These are phyloP conservation scores for Hippotragus niger DNA, from an alignment of 2,113 vertebrate genomes.

Conservation along the genomic window DNA sequence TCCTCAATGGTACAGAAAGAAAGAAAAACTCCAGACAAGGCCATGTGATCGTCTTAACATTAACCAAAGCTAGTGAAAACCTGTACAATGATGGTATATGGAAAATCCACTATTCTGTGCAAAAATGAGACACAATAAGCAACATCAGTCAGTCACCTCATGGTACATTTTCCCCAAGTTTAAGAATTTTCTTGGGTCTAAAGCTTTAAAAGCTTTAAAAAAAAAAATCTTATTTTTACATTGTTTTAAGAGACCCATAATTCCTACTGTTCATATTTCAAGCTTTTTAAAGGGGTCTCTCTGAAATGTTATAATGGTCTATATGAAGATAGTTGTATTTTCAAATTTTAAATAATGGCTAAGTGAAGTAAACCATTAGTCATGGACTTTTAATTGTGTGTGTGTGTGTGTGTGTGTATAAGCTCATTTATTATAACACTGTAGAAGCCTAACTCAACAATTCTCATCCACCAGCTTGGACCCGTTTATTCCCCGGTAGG, in stretches of 20 bases:
- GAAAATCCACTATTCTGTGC: background rate
- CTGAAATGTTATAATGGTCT: background rate
- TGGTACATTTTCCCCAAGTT: background rate
- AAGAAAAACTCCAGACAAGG: constrained; percentile 32
- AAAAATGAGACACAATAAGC: background rate
- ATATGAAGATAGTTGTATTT: background rate
- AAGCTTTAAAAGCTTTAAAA: background rate
- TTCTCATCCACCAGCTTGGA: constrained; percentile 88
- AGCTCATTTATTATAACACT: background rate
- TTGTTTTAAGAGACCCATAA: background rate
- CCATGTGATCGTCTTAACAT: background rate
- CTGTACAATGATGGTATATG: background rate
- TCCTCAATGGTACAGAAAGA: constrained; percentile 52
- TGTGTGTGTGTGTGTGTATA: background rate
- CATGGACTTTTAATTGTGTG: background rate
- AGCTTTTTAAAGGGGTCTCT: background rate
- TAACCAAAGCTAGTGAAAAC: background rate
- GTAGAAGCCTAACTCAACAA: constrained; percentile 70
- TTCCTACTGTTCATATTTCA: background rate
- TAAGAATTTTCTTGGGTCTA: background rate
- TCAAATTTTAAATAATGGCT: background rate
- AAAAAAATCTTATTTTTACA: background rate
- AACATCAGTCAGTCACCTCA: background rate
- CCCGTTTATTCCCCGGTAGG: constrained; percentile 93
- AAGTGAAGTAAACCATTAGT: background rate